Evolutionary conservation across 1,140 invertebrate species (phyloP).

Genomic region (Nasonia giraulti): DNA sequence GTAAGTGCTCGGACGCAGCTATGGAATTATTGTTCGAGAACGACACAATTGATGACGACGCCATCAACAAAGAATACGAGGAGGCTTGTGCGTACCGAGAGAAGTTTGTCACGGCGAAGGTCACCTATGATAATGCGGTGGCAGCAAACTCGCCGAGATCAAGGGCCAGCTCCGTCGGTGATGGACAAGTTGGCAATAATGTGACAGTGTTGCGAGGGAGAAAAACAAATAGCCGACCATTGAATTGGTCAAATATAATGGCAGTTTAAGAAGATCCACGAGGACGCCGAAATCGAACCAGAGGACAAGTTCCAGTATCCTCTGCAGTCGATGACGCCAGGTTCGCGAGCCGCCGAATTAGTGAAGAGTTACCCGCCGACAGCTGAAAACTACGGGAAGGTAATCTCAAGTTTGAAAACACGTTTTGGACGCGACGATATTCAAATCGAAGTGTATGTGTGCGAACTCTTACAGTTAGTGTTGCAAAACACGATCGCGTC

Average conservation of each 20-base stretch:
- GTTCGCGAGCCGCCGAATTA: not conserved
- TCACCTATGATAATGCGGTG: too few relatives aligned
- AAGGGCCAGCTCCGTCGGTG: not conserved
- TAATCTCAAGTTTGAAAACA: slow-evolving; percentile 52
- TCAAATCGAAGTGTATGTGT: slow-evolving; percentile 46
- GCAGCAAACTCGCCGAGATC: too few relatives aligned
- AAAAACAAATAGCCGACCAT: not conserved
- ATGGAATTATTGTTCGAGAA: too few relatives aligned
- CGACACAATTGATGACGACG: too few relatives aligned
- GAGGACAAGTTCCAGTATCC: slow-evolving; percentile 39
- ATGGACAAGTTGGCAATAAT: not conserved
- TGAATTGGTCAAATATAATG: slow-evolving; percentile 5
- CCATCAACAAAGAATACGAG: too few relatives aligned
- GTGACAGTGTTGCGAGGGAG: not conserved
- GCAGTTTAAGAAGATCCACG: slow-evolving; percentile 57
- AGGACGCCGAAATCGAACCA: slow-evolving; percentile 43
- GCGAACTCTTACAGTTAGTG: slow-evolving; percentile 51
- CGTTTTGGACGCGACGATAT: slow-evolving; percentile 50
- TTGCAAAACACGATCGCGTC: too few relatives aligned
- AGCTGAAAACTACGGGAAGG: slow-evolving; percentile 58
- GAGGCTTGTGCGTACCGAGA: too few relatives aligned
- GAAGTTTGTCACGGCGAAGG: too few relatives aligned
- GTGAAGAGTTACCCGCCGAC: slow-evolving; percentile 56
- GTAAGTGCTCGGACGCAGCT: too few relatives aligned
- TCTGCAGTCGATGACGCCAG: not conserved